Evolutionary conservation across 1,140 invertebrate genomes (phyloP).

Genomic region (Drosophila serrata): DNA sequence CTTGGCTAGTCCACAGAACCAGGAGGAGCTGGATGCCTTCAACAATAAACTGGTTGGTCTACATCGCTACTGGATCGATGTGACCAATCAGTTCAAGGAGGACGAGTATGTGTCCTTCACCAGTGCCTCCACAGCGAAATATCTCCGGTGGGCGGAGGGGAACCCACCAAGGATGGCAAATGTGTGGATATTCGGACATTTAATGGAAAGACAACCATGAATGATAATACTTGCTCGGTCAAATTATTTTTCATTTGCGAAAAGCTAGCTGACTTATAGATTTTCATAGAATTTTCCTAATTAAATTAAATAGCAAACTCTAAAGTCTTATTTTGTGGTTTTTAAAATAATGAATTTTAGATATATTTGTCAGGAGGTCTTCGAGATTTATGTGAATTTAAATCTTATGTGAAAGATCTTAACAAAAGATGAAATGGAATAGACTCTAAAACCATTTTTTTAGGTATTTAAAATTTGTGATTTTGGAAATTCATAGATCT

Average conservation of each 20-base stretch:
- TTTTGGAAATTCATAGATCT: background rate
- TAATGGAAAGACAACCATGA: slow-evolving; percentile 21
- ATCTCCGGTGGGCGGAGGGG: slow-evolving; percentile 21
- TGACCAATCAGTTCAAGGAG: slow-evolving; percentile 30
- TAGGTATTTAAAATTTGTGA: background rate
- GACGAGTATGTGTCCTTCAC: slow-evolving; percentile 22
- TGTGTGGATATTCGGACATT: slow-evolving; percentile 14
- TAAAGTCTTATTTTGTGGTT: background rate
- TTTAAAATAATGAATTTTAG: background rate
- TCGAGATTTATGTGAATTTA: background rate
- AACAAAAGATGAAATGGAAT: background rate
- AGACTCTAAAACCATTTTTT: background rate
- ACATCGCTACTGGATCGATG: slow-evolving; percentile 28
- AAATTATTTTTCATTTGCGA: slow-evolving; percentile 19
- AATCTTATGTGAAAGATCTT: background rate
- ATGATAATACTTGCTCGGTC: slow-evolving; percentile 13
- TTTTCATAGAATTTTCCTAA: no score
- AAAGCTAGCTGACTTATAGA: background rate
- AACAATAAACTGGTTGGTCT: background rate
- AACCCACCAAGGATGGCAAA: slow-evolving; percentile 23
- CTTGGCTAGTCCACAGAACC: slow-evolving; percentile 1
- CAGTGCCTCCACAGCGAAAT: slow-evolving; percentile 9
- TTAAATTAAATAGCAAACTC: background rate
- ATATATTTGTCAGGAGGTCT: no score
- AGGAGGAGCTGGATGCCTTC: slow-evolving; percentile 26